Base-by-base conservation (phyloP, 2,888 invertebrate species). In the Camptogramma bilineatum region DNA sequence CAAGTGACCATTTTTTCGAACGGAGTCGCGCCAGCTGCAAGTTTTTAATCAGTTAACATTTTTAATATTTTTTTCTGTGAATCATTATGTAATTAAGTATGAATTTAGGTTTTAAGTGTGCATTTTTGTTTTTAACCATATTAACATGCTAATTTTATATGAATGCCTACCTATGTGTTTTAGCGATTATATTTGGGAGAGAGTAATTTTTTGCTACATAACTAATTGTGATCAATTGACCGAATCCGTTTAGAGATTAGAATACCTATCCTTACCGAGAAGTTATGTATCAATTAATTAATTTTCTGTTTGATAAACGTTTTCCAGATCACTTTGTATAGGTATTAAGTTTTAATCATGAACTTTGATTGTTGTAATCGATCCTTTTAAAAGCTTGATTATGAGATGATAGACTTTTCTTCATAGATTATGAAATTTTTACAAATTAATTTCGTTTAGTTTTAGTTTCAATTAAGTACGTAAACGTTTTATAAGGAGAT, bases 61-160 rank as follows among this genome's bases (percentile, higher is more conserved):
- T 81, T 75, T 78, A 73, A 77, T 76, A 81, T 76, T 73, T 77
- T 73, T 80, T 78, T 74, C 71, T 66, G 59, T 68, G 76, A 78
- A 86, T 87, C 82, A 80, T 82, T 84, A 73, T 83, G 76, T 86
- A 79, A 80, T 83, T 87, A 79, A 84, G 88, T 87, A 83, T 85
- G 79, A 82, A 84, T 83, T 82, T 84, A 83, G 67, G 73, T 78
- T 82, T 83, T 80, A 75, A 78, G 78, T 83, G 80, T 86, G 90
- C 90, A 88, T 88, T 89, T 89, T 90, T 88, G 86, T 91, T 92
- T 92, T 92, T 93, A 93, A 92, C 92, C 82, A 73, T 83, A 90
- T 89, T 93, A 93, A 93, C 91, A 91, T 90, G 75, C 82, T 86
- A 87, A 88, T 89, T 82, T 81, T 84, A 83, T 85, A 77, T 87